Evolutionary conservation across 1,140 invertebrate genomes (phyloP), one percentile per base, ranked within the genome.

Genomic region (Bombyx mandarina): DNA sequence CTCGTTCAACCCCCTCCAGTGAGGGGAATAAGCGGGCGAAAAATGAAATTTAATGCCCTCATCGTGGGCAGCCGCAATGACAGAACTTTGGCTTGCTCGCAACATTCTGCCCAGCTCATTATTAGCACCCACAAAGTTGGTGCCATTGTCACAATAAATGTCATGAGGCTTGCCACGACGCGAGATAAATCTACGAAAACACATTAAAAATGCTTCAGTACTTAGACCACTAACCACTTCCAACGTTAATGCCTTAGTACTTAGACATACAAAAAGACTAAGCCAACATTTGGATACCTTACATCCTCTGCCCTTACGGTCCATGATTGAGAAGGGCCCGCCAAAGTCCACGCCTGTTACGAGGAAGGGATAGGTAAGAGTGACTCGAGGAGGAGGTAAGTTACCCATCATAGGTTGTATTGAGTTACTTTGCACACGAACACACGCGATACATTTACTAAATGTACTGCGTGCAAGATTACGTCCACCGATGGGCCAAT

Each of bases 141-240:
- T 54, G 26, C 53, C 53, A 7, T 54, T 54, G 22, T 54, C 44
- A 8, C 53, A 54, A 54, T 54, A 54, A 8, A 54, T 54, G 22
- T 9, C 22, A 7, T 45, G 44, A 8, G 53, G 44, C 35, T 54
- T 54, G 18, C 53, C 53, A 18, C 53, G 6, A 6, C 43, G 52
- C 35, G 43, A 54, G n/a, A 45, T 54, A 44, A 54, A 54, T 44
- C 50, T 12, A 5, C 50, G 6, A 7, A 52, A 35, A 8, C 35
- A 10, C 10, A 54, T n/a, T 45, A 54, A 10, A 54, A 54, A 54
- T 7, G 45, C 9, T 8, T 54, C 50, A 26, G 12, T 22, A 6
- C 2, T 52, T 8, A 52, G 10, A 10, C 42, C 50, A 26, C 42
- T 54, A 8, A 43, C 52, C 4, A 44, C 42, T 44, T 54, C 35